Evolutionary conservation across 2,888 invertebrate genomes (phyloP), one percentile per base, ranked within the genome.

Genomic region (Scelioninae gen. 2): DNA sequence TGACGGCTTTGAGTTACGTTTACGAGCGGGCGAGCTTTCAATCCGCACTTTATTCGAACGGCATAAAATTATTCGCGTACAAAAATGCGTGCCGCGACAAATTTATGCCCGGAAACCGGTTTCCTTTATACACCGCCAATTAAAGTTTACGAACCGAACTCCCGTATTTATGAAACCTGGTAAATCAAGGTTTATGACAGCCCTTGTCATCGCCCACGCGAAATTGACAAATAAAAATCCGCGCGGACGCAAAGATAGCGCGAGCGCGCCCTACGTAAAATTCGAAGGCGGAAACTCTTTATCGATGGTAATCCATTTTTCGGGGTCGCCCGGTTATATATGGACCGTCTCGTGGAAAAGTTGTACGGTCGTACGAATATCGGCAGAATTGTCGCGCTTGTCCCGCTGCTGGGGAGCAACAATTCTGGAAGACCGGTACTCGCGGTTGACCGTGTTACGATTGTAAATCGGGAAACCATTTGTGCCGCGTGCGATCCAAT

Each of bases 371-470:
- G 48, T 71, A 71, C 52, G 58, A 64, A 52, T 45, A 28, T 39
- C 28, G 50, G 4, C 35, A 50, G 52, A 71, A 71, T 64, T 63
- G 64, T 63, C 48, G 52, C n/a, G 11, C 46, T 25, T 55, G 71
- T 64, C 65, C 19, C 50, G 45, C 25, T 39, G 43, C 10, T 67
- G 73, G 75, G 77, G 78, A 76, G 2, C 75, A 74, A 57, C 68
- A 74, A 69, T 78, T 81, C 79, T 78, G 79, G 78, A 78, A 79
- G 75, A 68, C 67, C 73, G 69, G 73, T 72, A 74, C 61, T 53
- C 41, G 39, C 43, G 73, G 45, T 39, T 58, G 46, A 15, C 46
- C 31, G 68, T 72, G 76, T 76, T 76, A 72, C 73, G 76, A 75
- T 77, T 79, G 78, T 78, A 78, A 79, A 78, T 77, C 74, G 58